Evolutionary conservation across 2,797 vertebrate species (phyloP).

Genomic region (Galagoides demidoff): DNA sequence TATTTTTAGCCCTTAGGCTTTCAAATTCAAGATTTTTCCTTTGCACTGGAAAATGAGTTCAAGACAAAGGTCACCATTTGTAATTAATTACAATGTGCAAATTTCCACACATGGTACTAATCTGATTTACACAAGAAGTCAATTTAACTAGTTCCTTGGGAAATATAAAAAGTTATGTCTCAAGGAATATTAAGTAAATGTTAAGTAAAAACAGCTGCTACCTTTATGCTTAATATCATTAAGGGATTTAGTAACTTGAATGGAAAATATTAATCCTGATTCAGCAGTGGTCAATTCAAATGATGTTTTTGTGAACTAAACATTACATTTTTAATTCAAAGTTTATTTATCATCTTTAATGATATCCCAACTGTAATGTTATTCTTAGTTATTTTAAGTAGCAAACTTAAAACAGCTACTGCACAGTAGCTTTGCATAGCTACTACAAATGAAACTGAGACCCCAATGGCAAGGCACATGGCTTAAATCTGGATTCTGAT

Average conservation of each 20-base stretch:
- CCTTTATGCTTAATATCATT: constrained; percentile 80
- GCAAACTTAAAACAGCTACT: background rate
- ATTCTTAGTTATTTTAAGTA: constrained; percentile 58
- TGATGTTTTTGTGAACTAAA: constrained; percentile 57
- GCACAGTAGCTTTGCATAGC: background rate
- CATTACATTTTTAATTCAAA: constrained; percentile 55
- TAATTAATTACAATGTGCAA: constrained; percentile 89
- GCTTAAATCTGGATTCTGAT: background rate
- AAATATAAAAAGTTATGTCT: constrained; percentile 86
- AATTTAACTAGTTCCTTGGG: constrained; percentile 86
- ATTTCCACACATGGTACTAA: constrained; percentile 88
- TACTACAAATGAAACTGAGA: constrained; percentile 41
- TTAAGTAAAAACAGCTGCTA: constrained; percentile 89
- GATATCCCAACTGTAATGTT: background rate
- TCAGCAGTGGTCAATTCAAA: constrained; percentile 79
- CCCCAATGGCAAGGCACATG: background rate
- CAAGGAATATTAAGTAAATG: constrained; percentile 86
- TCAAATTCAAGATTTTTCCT: constrained; percentile 85
- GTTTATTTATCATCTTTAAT: constrained; percentile 58
- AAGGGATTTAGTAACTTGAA: constrained; percentile 78
- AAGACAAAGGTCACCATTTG: constrained; percentile 87
- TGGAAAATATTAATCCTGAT: constrained; percentile 74
- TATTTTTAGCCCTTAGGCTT: constrained; percentile 83
- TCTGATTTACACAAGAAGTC: constrained; percentile 88
- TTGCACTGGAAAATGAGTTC: constrained; percentile 84